Base-by-base conservation (phyloP, 2,797 vertebrate genomes). In the Oreonectes daqikongensis region DNA sequence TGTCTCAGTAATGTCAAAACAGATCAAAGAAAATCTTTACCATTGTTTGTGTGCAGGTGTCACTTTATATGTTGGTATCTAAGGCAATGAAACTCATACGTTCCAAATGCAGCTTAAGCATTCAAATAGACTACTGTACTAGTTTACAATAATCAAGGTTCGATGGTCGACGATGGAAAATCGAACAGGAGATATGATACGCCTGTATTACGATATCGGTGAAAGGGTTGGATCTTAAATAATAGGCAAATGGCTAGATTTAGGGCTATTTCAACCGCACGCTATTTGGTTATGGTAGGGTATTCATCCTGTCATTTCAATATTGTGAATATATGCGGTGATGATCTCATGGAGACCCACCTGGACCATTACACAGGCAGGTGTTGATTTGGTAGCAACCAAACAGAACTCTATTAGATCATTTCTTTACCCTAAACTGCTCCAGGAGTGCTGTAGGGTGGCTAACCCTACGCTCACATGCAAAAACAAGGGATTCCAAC, bases 271-370 rank as follows among this genome's bases (percentile, higher is more conserved):
- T 75, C 77, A 53, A 84, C 82, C 66, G 79, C 81, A 61, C 63
- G 53, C 26, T 7, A 90, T 92, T 90, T 91, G 90, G 82, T 85
- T 90, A 86, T 82, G 87, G 87, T 85, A 83, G 78, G 81, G 79
- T 86, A 86, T 84, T 79, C 78, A 82, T 79, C 79, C 26, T 4
- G 26, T 12, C 14, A 82, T 84, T 84, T 80, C 65, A 84, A 82
- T 80, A 82, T 67, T 65, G 74, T 40, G 50, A 74, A 52, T 82
- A 68, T 50, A 17, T 59, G 81, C 72, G 79, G 24, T 40, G 24
- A 78, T 74, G 68, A 64, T 40, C 75, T 81, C 44, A 83, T 81
- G 40, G 26, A 77, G 28, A 50, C 75, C 57, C 46, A 69, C 38
- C 48, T 46, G 32, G 69, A 42, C 20, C 59, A 63, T 63, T 55